Evolutionary conservation across 2,888 invertebrate genomes (phyloP), one percentile per base, ranked within the genome.

Genomic region (Parascotia fuliginaria): DNA sequence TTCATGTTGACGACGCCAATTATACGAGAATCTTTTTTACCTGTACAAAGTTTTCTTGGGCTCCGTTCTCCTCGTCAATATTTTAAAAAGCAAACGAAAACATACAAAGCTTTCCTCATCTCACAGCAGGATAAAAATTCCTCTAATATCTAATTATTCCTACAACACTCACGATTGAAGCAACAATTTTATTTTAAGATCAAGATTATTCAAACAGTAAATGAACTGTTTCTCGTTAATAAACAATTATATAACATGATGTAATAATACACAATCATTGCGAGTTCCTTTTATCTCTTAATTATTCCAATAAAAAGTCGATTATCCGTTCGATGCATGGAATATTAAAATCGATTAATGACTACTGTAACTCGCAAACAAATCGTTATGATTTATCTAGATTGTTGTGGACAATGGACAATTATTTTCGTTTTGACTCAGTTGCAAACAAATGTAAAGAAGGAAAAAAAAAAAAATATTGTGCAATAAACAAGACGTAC

Each of bases 181-280:
- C 7, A 7, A 9, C 1, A 2, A 5, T 9, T 16, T n/a, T 33
- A 15, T 0, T 11, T 33, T 4, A 47, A 43, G 16, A 47, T 46
- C 50, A 14, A 50, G 37, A 33, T 32, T n/a, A 29, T 13, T 48
- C 32, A 16, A 43, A 38, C 11, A 36, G 36, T 9, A 24, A n/a
- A 27, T 9, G 33, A 42, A 44, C 36, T 37, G 36, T 44, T 55
- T 55, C 57, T 60, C 38, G 43, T 53, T 53, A 62, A 49, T 9
- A 31, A 38, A 27, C 29, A 62, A 66, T 60, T 65, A 67, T 16
- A 19, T 16, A 44, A 62, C 48, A 62, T 77, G 78, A 77, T 70
- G 78, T 68, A 77, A 77, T 70, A 68, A 31, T 41, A 55, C 67
- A 70, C 65, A 65, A 73, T 56, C 29, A 55, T 77, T 77, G 67